These are phyloP conservation scores for Mycteria americana DNA, from an alignment of 2,797 vertebrate species.

Conservation along the genomic window DNA sequence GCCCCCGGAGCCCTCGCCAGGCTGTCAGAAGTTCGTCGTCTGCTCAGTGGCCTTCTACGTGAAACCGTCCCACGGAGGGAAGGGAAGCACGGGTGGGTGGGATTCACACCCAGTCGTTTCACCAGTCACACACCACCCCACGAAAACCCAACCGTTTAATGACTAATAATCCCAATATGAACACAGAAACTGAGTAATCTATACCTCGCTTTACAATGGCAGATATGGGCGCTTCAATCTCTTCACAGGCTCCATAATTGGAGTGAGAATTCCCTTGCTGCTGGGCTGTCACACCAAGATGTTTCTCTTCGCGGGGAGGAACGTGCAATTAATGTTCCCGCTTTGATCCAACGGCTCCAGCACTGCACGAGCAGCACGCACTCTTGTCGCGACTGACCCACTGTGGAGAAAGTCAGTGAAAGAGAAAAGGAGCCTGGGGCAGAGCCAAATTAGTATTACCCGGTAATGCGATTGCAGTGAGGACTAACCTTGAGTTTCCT, in stretches of 20 bases:
- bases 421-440: not conserved
- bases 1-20: not conserved
- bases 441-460: not conserved
- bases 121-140: fast-evolving
- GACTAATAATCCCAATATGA: fast-evolving
- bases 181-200: fast-evolving
- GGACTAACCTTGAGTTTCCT: not conserved
- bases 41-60: fast-evolving
- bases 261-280: fast-evolving
- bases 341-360: not conserved
- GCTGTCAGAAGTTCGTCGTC: not conserved
- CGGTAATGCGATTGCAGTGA: not conserved
- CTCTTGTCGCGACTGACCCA: not conserved
- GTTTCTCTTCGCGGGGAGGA: not conserved
- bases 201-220: fast-evolving
- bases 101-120: not conserved
- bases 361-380: not conserved
- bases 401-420: not conserved
- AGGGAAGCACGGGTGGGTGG: too few species aligned
- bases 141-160: fast-evolving
- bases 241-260: fast-evolving
- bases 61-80: not conserved
- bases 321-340: fast-evolving
- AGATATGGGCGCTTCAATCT: fast-evolving
- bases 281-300: fast-evolving